Evolutionary conservation across 2,113 vertebrate species (phyloP).

Genomic region (Piprites chloris): DNA sequence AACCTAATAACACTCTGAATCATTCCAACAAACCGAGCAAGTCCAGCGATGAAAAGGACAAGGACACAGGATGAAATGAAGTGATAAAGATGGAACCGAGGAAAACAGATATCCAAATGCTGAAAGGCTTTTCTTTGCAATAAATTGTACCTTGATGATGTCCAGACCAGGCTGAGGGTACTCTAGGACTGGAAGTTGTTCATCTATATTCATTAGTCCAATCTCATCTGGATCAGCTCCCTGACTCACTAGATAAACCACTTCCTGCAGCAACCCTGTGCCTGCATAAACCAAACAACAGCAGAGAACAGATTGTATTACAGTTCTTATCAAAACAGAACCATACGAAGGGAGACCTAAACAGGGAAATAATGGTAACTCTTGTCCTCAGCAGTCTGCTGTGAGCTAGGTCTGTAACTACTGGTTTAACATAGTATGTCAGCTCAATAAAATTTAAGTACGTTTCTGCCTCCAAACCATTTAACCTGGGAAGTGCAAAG

Average conservation of each 20-base stretch:
- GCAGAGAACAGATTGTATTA: constrained; percentile 25
- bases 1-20: neutral
- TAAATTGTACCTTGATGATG: constrained; percentile 90
- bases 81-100: neutral
- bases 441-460: neutral
- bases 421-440: neutral
- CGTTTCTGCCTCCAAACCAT: neutral
- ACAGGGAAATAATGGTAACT: neutral
- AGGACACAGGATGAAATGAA: neutral
- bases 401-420: neutral
- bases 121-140: neutral
- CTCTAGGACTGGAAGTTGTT: constrained; percentile 95
- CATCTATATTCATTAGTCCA: constrained; percentile 98
- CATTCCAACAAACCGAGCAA: neutral
- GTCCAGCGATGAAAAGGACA: neutral
- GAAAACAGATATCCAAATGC: neutral
- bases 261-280: constrained; percentile 94
- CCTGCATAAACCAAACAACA: constrained; percentile 72
- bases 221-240: constrained; percentile 97
- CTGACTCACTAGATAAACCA: constrained; percentile 97
- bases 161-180: constrained; percentile 96
- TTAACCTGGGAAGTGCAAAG: neutral
- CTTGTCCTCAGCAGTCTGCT: neutral
- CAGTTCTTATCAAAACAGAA: constrained; percentile 22
- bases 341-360: neutral